Evolutionary conservation across 2,888 invertebrate species (phyloP), one percentile per base, ranked within the genome.

Genomic region (Hirtodrosophila cameraria): DNA sequence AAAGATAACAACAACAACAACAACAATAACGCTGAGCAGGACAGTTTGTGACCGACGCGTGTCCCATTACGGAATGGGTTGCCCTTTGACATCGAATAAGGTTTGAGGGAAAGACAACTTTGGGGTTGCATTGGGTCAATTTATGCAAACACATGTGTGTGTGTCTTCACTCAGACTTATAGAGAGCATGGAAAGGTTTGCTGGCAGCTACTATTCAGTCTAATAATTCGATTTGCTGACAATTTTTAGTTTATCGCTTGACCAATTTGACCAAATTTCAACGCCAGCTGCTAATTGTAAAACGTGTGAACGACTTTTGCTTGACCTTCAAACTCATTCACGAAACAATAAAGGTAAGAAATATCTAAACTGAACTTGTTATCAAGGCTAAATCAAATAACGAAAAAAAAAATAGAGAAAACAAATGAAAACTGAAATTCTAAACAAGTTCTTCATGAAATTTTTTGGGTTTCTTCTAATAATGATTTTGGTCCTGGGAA

Each of bases 361-460:
- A n/a, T n/a, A n/a, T n/a, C n/a, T n/a, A n/a, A 53, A 31, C 75
- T 69, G 84, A 84, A 84, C 84, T 81, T 75, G 86, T 80, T 84
- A 78, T 84, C 84, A 80, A 77, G 72, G 59, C 57, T 73, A 64
- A 75, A 80, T 80, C 70, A 69, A 65, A 66, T 41, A 65, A 27
- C 18, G 48, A 57, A 27, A 54, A 46, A 59, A 33, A 38, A 73
- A 63, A 38, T 30, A 23, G 12, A 1, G 33, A 57, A 61, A 60
- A 60, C 23, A 62, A 52, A 25, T 30, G 18, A 42, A 58, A 54
- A 50, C 38, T 71, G 71, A 58, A 68, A 55, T 69, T 75, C 63
- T 55, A 75, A 84, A 86, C 82, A 71, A 70, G 82, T 86, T 82
- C 59, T 70, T 69, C 73, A 48, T 55, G 58, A 48, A 27, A 60